phyloP scores from a whole-genome alignment of 2,888 invertebrate genomes.

The Peribatodes rhomboidaria region DNA sequence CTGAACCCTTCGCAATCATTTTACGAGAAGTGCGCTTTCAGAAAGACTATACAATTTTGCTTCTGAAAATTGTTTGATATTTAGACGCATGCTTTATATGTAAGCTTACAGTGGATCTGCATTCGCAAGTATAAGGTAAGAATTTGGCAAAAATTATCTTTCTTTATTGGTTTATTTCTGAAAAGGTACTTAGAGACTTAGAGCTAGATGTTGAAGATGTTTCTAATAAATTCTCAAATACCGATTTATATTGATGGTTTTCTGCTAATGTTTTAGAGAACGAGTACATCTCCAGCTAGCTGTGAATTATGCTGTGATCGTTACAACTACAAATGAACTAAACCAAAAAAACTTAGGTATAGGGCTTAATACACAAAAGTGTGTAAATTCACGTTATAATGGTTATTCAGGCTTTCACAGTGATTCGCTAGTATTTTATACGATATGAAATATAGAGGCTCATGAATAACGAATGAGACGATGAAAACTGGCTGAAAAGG shows the following conservation, averaged over 20 bases:
- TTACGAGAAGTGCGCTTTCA: conserved; percentile 11
- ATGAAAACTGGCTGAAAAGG: conserved; percentile 64
- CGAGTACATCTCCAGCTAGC: too few relatives aligned
- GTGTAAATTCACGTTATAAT: conserved; percentile 38
- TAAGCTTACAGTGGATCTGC: background rate
- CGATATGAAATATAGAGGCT: conserved; percentile 67
- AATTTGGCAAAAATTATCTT: background rate
- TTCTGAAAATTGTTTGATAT: background rate
- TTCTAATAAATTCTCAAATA: too few relatives aligned
- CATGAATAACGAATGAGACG: conserved; percentile 73
- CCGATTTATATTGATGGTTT: too few relatives aligned
- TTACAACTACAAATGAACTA: background rate
- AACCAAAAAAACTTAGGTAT: background rate
- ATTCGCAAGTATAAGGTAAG: background rate
- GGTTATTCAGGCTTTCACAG: conserved; percentile 44
- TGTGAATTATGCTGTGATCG: too few relatives aligned
- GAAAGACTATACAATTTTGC: conserved; percentile 13
- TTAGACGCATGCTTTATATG: conserved; percentile 2
- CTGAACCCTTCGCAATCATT: conserved; percentile 32
- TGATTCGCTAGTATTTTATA: conserved; percentile 57
- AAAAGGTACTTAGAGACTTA: too few relatives aligned
- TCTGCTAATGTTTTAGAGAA: too few relatives aligned
- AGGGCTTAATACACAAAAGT: conserved; percentile 21
- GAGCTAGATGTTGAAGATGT: too few relatives aligned
- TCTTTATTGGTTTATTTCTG: background rate